A percentile compares a stretch with the other conserved stretches of the same genome.
Conservation (phyloP, 2,113 vertebrate genomes). For the Peucedramus taeniatus region DNA sequence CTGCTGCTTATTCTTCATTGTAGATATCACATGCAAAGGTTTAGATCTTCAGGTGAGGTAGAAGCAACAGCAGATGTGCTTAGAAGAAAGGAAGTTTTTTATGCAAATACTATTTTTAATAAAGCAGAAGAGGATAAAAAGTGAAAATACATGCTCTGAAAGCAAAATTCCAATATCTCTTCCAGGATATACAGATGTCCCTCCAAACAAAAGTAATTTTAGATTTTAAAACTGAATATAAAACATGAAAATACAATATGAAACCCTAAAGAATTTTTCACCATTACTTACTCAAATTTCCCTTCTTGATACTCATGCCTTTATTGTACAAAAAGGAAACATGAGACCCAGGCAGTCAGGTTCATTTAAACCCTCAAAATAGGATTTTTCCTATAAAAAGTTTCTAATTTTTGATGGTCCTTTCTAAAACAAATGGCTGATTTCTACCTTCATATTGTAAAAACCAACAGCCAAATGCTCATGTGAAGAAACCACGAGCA, state of each 20-base stretch:
- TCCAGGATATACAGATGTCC: neutral
- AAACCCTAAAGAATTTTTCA: neutral
- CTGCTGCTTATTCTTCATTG: slow-evolving; percentile 52
- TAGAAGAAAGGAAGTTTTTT: slow-evolving; percentile 26
- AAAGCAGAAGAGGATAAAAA: slow-evolving; percentile 20
- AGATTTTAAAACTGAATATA: slow-evolving; percentile 1
- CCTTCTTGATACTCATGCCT: neutral
- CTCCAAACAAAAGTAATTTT: neutral
- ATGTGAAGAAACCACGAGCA: neutral
- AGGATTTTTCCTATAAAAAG: neutral
- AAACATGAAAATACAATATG: neutral
- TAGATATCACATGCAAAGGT: slow-evolving; percentile 42
- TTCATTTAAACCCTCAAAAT: neutral
- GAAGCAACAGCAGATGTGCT: slow-evolving; percentile 58
- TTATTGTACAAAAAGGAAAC: neutral
- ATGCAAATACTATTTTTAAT: slow-evolving; percentile 60
- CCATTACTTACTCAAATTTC: neutral
- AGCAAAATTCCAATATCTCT: neutral
- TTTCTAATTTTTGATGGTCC: neutral
- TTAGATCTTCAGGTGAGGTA: slow-evolving; percentile 51
- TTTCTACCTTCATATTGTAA: neutral
- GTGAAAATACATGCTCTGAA: slow-evolving; percentile 10
- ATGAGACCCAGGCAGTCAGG: neutral
- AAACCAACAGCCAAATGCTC: neutral
- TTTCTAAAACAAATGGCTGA: neutral